Conservation (phyloP, 2,888 invertebrate species). For the Zygothrica quintamaculata region DNA sequence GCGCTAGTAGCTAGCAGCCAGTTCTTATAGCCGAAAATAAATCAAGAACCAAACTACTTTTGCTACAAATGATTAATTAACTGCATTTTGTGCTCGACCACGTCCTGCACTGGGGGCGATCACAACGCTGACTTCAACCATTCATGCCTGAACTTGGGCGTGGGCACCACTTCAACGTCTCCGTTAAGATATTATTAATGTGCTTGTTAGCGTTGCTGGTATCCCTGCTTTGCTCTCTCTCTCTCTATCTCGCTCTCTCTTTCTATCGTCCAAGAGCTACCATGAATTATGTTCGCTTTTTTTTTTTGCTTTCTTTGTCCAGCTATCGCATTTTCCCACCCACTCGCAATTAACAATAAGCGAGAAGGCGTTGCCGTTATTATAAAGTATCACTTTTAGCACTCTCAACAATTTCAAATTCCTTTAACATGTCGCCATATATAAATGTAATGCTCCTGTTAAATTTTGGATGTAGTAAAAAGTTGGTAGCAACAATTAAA, state of each 20-base stretch:
- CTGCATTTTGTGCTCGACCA: conserved; percentile 75
- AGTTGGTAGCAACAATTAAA: too few species aligned
- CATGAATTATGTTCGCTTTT: conserved; percentile 66
- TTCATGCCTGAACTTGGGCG: conserved; percentile 19
- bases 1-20: conserved; percentile 29
- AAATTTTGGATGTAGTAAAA: too few species aligned
- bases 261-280: conserved; percentile 6
- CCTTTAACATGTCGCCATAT: too few species aligned
- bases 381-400: too few species aligned
- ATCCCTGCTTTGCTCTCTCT: conserved; percentile 13
- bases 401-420: too few species aligned
- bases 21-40: conserved; percentile 70
- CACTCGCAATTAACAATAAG: conserved; percentile 62
- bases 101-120: conserved; percentile 45
- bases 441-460: too few species aligned
- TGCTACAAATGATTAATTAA: conserved; percentile 74
- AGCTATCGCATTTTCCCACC: conserved; percentile 14
- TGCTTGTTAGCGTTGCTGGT: conserved; percentile 61
- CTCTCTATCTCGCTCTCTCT: not conserved
- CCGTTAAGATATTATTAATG: conserved; percentile 74
- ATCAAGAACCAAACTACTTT: conserved; percentile 75
- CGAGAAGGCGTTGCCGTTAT: conserved; percentile 52
- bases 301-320: too few species aligned
- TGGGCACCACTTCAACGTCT: conserved; percentile 59
- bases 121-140: conserved; percentile 10